A percentile compares a stretch with the other conserved stretches of the same genome.
phyloP scores from a whole-genome alignment of 2,113 vertebrate species.

The Anarhynchus alexandrinus region DNA sequence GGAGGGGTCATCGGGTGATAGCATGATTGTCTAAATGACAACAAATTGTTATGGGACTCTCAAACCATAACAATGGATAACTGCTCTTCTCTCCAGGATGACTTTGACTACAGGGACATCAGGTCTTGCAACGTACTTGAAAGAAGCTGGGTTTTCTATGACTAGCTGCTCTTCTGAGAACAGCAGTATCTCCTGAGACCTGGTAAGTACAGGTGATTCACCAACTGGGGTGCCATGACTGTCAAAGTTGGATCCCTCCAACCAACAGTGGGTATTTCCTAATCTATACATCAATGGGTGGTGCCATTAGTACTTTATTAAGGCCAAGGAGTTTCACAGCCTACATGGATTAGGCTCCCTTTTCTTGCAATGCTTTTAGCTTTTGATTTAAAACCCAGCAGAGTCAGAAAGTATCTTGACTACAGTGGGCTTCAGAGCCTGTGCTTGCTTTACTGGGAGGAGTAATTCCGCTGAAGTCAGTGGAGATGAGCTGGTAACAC shows the following conservation, averaged over 20 bases:
- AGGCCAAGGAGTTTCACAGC: background rate
- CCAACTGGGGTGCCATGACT: slow-evolving; percentile 64
- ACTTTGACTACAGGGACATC: slow-evolving; percentile 69
- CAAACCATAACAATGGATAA: too few relatives aligned
- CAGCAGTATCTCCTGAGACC: slow-evolving; percentile 72
- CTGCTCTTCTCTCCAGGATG: slow-evolving; percentile 71
- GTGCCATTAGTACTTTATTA: background rate
- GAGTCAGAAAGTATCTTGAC: background rate
- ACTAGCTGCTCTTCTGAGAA: slow-evolving; percentile 58
- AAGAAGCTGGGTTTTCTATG: slow-evolving; percentile 65
- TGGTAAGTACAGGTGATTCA: slow-evolving; percentile 66
- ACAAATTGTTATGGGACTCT: too few relatives aligned
- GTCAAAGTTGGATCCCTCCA: slow-evolving; percentile 70
- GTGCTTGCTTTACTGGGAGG: background rate
- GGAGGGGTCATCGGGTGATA: too few relatives aligned
- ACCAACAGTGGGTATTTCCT: slow-evolving; percentile 61
- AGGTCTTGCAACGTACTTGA: slow-evolving; percentile 70
- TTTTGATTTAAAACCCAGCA: background rate
- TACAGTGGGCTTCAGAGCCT: background rate
- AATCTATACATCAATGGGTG: background rate
- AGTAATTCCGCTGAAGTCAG: background rate
- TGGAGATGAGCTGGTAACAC: background rate
- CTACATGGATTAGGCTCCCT: background rate
- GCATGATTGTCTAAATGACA: too few relatives aligned
- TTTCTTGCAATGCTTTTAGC: background rate